These are phyloP conservation scores for Ceriagrion tenellum DNA, from an alignment of 2,888 invertebrate genomes.

Conservation along the genomic window DNA sequence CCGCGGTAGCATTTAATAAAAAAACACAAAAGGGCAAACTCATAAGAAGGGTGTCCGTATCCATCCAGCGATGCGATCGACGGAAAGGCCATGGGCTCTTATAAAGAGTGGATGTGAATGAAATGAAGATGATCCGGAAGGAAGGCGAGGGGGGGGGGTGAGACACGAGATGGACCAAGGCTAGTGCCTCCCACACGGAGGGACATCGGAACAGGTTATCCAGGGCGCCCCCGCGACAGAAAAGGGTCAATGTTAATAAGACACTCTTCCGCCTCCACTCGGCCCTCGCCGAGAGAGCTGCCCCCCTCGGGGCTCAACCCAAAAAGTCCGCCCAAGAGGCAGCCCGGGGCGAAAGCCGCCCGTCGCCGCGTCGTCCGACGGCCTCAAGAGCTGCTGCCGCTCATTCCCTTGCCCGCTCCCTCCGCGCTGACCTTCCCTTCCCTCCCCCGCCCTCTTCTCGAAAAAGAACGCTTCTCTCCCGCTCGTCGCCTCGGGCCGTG, in stretches of 20 bases:
- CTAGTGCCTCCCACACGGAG: conserved; percentile 49
- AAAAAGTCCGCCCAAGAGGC: conserved; percentile 25
- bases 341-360: conserved; percentile 1
- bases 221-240: conserved; percentile 33
- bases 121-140: conserved; percentile 31
- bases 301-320: neutral
- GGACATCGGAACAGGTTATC: conserved; percentile 59
- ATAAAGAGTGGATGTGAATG: conserved; percentile 46
- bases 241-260: conserved; percentile 48
- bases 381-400: neutral
- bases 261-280: conserved; percentile 11
- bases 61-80: conserved; percentile 38
- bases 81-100: conserved; percentile 45
- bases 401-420: neutral
- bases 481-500: neutral
- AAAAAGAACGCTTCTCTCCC: neutral
- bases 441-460: conserved; percentile 48
- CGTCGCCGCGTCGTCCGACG: conserved; percentile 4
- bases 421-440: neutral
- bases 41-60: conserved; percentile 13
- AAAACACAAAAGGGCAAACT: conserved; percentile 61
- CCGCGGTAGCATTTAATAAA: conserved; percentile 14
- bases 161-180: conserved; percentile 56
- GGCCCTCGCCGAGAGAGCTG: neutral
- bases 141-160: neutral